Evolutionary conservation across 2,797 vertebrate species (phyloP), one percentile per base, ranked within the genome.

Genomic region (Labeo calbasu): DNA sequence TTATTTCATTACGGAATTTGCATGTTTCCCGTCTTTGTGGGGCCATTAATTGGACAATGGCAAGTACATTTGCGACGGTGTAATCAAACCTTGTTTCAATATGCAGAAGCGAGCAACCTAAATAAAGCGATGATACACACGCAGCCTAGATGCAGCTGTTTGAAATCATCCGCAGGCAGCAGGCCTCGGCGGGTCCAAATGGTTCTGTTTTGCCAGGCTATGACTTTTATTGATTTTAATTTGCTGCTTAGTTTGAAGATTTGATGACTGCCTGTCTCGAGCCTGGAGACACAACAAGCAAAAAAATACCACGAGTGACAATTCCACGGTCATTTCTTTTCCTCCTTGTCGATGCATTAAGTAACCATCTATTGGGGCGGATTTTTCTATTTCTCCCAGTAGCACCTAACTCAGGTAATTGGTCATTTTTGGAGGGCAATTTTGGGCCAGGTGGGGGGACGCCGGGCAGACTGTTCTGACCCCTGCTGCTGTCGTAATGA

Each of bases 1-100:
- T 96, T 94, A 95, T 96, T 97, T 96, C 96, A 91, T 97, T 93
- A 94, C 95, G 92, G 95, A 96, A 97, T 97, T 96, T 97, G 96
- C 96, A 97, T 97, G 97, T 95, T 97, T 95, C 95, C 94, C 93
- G 94, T 94, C 93, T 96, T 96, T 94, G 95, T 88, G 71, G 91
- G 93, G 94, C 94, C 96, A 97, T 97, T 95, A 96, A 96, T 97
- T 96, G 86, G 83, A 86, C 96, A 96, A 96, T 96, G 96, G 95
- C 94, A 93, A 94, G 93, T 94, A 92, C 95, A 94, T 96, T 94
- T 94, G 94, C 94, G 94, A 94, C 94, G 89, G 92, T 97, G 96
- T 97, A 96, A 96, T 96, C 94, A 94, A 91, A 92, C 92, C 91
- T 94, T 95, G 94, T 95, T 92, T 92, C 90, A 90, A 87, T 91